phyloP scores from a whole-genome alignment of 2,797 vertebrate species.

The Nasua narica region DNA sequence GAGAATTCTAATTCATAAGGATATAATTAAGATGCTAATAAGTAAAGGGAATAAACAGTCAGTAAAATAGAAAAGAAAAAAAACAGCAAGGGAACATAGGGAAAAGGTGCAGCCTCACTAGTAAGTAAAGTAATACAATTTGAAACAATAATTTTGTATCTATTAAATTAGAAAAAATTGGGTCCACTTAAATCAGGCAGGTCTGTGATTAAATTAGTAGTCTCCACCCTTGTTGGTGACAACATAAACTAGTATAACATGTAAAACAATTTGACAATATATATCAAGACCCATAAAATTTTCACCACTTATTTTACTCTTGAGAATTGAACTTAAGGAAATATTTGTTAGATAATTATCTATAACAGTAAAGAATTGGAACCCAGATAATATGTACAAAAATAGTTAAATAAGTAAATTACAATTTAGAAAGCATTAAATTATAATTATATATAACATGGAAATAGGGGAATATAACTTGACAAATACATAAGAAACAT shows the following conservation, averaged over 20 bases:
- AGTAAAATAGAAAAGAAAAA: neutral
- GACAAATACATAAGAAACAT: neutral
- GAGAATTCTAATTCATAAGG: neutral
- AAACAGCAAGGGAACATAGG: neutral
- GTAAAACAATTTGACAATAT: neutral
- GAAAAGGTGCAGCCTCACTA: neutral
- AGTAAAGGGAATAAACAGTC: neutral
- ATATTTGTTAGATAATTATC: neutral
- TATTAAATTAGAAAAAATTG: neutral
- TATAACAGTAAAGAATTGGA: conserved; percentile 7
- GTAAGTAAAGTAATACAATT: conserved; percentile 3
- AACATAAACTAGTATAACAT: neutral
- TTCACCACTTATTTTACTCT: conserved; percentile 18
- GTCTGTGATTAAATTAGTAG: neutral
- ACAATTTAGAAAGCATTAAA: neutral
- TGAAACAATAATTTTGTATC: conserved; percentile 3
- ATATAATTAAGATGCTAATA: neutral
- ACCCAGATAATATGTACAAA: neutral
- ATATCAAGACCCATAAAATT: neutral
- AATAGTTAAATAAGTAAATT: conserved; percentile 24
- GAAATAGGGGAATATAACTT: too few relatives aligned
- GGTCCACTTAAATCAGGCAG: neutral
- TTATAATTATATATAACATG: neutral
- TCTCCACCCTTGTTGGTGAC: neutral
- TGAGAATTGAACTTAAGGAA: neutral